These are phyloP conservation scores for Myotis myotis DNA, from an alignment of 2,797 vertebrate species.

Conservation along the genomic window DNA sequence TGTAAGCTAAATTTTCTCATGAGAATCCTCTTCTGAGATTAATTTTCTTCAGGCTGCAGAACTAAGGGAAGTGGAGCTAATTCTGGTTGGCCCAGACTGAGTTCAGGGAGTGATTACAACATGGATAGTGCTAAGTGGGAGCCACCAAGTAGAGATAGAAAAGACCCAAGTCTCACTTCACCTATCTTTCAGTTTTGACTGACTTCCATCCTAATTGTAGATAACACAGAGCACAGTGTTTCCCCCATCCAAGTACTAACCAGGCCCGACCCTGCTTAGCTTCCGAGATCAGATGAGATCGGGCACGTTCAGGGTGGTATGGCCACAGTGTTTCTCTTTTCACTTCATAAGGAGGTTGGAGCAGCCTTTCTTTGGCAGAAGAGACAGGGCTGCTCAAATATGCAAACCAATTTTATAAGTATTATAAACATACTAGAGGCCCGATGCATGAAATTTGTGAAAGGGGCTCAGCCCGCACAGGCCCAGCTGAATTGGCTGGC, in stretches of 20 bases:
- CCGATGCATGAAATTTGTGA: too few relatives aligned
- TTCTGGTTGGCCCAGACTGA: background rate
- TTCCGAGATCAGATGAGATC: too few relatives aligned
- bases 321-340: background rate
- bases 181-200: background rate
- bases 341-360: background rate
- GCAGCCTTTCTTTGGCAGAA: background rate
- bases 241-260: background rate
- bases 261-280: too few relatives aligned
- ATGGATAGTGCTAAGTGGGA: background rate
- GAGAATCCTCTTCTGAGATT: background rate
- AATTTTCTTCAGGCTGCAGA: background rate
- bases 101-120: background rate
- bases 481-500: too few relatives aligned
- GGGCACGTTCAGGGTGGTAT: too few relatives aligned
- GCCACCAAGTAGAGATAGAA: background rate
- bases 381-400: background rate
- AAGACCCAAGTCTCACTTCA: background rate
- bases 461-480: too few relatives aligned
- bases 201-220: background rate
- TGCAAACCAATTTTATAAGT: background rate
- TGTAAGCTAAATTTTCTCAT: background rate
- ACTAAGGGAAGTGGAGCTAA: background rate
- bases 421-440: background rate
- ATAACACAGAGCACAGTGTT: background rate